phyloP scores from a whole-genome alignment of 2,888 invertebrate species.

The Spialia ferax region DNA sequence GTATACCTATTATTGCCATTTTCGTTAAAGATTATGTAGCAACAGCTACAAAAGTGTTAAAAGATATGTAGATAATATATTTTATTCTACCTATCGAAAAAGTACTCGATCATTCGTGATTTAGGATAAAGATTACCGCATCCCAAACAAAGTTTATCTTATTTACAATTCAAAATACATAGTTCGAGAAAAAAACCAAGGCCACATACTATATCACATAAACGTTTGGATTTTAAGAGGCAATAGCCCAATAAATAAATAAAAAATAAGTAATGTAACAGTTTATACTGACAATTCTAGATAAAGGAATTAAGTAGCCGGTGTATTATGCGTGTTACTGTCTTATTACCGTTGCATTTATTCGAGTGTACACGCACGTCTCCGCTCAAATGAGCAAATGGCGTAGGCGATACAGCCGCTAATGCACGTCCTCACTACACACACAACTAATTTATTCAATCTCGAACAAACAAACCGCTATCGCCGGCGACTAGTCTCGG shows the following conservation, averaged over 20 bases:
- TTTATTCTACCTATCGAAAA: slow-evolving; percentile 46
- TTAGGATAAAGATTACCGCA: slow-evolving; percentile 68
- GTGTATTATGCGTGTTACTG: slow-evolving; percentile 75
- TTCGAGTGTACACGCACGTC: slow-evolving; percentile 72
- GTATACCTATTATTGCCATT: slow-evolving; percentile 84
- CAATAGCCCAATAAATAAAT: slow-evolving; percentile 78
- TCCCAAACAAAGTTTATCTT: slow-evolving; percentile 73
- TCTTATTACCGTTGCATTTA: slow-evolving; percentile 77
- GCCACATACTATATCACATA: slow-evolving; percentile 81
- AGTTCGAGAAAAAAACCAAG: slow-evolving; percentile 69
- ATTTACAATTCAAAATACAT: slow-evolving; percentile 77
- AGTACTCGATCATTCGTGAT: slow-evolving; percentile 66
- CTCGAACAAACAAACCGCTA: slow-evolving; percentile 72
- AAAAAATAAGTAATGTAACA: slow-evolving; percentile 62
- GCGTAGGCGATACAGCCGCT: slow-evolving; percentile 75
- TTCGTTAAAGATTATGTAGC: slow-evolving; percentile 64
- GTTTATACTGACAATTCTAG: slow-evolving; percentile 69
- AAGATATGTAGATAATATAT: slow-evolving; percentile 50
- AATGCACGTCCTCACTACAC: slow-evolving; percentile 73
- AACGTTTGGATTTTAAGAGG: slow-evolving; percentile 73
- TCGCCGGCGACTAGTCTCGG: slow-evolving; percentile 53
- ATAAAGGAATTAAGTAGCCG: slow-evolving; percentile 70
- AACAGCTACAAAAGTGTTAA: slow-evolving; percentile 46
- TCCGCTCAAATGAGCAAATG: slow-evolving; percentile 83
- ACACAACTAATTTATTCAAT: slow-evolving; percentile 70